Evolutionary conservation across 2,797 vertebrate genomes (phyloP), one percentile per base, ranked within the genome.

Genomic region (Petrocephalus sullivani): DNA sequence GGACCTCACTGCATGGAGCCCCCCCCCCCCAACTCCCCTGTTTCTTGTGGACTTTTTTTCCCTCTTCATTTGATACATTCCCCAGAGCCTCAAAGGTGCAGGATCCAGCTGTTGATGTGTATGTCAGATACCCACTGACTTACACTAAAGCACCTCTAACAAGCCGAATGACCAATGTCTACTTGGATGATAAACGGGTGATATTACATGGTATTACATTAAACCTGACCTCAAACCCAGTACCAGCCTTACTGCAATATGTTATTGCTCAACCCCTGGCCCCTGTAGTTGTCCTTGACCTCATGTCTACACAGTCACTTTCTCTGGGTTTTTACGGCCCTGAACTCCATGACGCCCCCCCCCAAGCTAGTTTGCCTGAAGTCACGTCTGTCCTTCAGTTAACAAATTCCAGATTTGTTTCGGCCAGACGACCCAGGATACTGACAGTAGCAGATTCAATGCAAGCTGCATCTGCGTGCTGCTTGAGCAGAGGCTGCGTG

Each of bases 21-120:
- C 54, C 57, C 23, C 57, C 23, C 23, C n/a, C 86, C 58, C 82
- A 53, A 60, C 87, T 89, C 88, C 41, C 87, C 67, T 87, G 75
- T 87, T 87, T 87, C 89, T 87, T 88, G 88, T 89, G 12, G 19
- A 23, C 83, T 58, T 19, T 60, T 89, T 88, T 28, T 28, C 28
- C 67, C 89, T 82, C 46, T 85, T 60, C 71, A 12, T 81, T 61
- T 82, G 88, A 41, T 37, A 49, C n/a, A 14, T 83, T 54, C 46
- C 41, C 23, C 9, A 56, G 49, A 64, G 28, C 12, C 81, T 33
- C 12, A n/a, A 46, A 46, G 5, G 41, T 23, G 23, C 12, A 61
- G 56, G 51, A 84, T 12, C 28, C 49, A 28, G 60, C 61, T 49
- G 53, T 81, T 64, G n/a, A n/a, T n/a, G n/a, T n/a, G 33, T 6